These are phyloP conservation scores for Campoletis sonorensis DNA, from an alignment of 1,140 invertebrate species.

Conservation along the genomic window DNA sequence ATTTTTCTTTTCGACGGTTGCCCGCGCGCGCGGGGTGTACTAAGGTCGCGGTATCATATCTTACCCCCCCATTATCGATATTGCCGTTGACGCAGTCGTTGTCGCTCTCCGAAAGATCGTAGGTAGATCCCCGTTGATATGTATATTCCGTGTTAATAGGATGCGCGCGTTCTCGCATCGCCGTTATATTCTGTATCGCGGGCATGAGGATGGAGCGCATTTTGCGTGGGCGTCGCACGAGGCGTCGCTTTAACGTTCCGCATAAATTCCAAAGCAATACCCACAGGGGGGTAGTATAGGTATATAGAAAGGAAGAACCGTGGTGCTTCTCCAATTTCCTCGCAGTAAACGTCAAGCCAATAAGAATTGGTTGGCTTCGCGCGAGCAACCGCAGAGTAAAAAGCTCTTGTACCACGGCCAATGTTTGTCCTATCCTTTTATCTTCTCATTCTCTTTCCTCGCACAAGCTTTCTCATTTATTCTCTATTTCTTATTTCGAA, in stretches of 20 bases:
- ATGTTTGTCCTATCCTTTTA: not conserved
- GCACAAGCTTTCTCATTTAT: constrained; percentile 36
- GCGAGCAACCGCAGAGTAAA: constrained; percentile 56
- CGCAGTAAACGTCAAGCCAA: constrained; percentile 67
- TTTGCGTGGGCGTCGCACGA: constrained; percentile 67
- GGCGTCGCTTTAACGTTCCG: constrained; percentile 69
- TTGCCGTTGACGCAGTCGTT: constrained; percentile 27
- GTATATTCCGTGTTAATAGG: constrained; percentile 22
- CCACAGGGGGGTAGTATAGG: constrained; percentile 27
- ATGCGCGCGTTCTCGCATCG: constrained; percentile 38
- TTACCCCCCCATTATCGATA: constrained; percentile 49
- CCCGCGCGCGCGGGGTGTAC: too few species aligned
- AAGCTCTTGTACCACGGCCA: not conserved
- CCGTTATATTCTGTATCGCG: constrained; percentile 58
- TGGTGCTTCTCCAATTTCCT: constrained; percentile 68
- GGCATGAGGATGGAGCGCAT: constrained; percentile 46
- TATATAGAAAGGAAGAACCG: constrained; percentile 49
- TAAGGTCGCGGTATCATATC: too few species aligned
- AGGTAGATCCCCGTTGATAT: constrained; percentile 21
- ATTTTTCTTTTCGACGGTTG: too few species aligned
- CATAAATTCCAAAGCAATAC: constrained; percentile 65
- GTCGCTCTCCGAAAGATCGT: constrained; percentile 29
- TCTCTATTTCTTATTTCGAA: constrained; percentile 25
- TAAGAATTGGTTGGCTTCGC: constrained; percentile 61
- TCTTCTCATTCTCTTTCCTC: not conserved